phyloP scores from a whole-genome alignment of 2,888 invertebrate species.

The Alviniconcha strummeri region DNA sequence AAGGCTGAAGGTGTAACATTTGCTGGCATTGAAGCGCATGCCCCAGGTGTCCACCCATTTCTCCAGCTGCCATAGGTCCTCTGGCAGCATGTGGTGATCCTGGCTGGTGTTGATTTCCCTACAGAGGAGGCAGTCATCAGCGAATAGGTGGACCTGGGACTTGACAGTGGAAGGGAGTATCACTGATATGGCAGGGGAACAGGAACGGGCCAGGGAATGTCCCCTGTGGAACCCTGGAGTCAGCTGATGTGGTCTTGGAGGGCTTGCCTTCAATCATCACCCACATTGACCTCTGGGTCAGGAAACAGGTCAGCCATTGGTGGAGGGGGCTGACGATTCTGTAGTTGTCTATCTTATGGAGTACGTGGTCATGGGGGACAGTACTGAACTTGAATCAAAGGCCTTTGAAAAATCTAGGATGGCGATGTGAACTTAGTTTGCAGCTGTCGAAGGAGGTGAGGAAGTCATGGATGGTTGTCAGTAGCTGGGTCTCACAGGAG shows the following conservation, averaged over 20 bases:
- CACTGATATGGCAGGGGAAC: too few relatives aligned
- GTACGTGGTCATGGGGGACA: conserved; percentile 7
- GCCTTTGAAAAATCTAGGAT: conserved; percentile 11
- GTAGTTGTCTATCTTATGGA: conserved; percentile 7
- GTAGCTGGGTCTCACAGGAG: conserved; percentile 14
- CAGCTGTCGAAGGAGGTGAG: background rate
- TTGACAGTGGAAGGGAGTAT: background rate
- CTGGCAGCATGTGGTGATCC: background rate
- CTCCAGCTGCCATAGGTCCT: background rate
- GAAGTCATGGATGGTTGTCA: conserved; percentile 3
- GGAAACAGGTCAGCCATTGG: conserved; percentile 3
- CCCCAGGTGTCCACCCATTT: background rate
- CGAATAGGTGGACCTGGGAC: conserved; percentile 11
- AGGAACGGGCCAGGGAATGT: too few relatives aligned
- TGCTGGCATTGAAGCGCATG: background rate
- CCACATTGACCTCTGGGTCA: background rate
- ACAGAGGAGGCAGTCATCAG: conserved; percentile 23
- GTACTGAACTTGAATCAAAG: background rate
- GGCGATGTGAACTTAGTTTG: background rate
- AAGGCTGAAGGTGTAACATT: background rate
- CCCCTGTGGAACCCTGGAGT: too few relatives aligned
- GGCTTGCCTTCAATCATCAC: too few relatives aligned
- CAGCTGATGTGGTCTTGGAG: too few relatives aligned
- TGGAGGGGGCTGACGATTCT: conserved; percentile 4
- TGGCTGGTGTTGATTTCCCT: background rate